Conservation (phyloP, 1,140 invertebrate genomes). For the Coboldia fuscipes region DNA sequence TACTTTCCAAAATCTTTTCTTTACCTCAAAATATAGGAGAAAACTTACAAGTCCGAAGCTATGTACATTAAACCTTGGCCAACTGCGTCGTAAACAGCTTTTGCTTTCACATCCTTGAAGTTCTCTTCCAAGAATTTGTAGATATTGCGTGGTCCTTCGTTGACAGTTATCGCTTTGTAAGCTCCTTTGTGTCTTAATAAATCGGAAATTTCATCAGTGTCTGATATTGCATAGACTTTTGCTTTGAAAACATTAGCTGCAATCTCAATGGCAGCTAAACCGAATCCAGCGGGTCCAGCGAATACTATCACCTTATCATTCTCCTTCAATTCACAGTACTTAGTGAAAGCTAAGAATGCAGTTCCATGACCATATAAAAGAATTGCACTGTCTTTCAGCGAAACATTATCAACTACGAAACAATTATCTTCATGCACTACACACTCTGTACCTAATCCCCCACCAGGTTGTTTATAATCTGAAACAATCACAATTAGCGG, state of each 20-base stretch:
- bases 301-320: slow-evolving; percentile 25
- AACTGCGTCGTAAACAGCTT: slow-evolving; percentile 30
- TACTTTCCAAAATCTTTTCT: neutral
- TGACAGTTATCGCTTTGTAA: slow-evolving; percentile 23
- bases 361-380: slow-evolving; percentile 25
- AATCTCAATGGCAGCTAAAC: slow-evolving; percentile 30
- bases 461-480: neutral
- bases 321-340: slow-evolving; percentile 21
- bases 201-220: slow-evolving; percentile 23
- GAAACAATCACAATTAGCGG: neutral
- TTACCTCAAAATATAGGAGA: slow-evolving; percentile 1
- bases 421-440: neutral
- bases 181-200: slow-evolving; percentile 27
- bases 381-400: slow-evolving; percentile 22
- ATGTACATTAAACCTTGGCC: slow-evolving; percentile 26
- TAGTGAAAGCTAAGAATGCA: slow-evolving; percentile 25
- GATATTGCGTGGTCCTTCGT: slow-evolving; percentile 15
- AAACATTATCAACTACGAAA: neutral
- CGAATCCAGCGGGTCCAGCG: slow-evolving; percentile 27
- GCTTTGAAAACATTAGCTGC: slow-evolving; percentile 28
- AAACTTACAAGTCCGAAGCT: slow-evolving; percentile 21
- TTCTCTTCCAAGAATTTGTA: slow-evolving; percentile 22
- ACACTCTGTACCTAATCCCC: neutral
- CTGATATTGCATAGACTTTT: slow-evolving; percentile 29
- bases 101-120: slow-evolving; percentile 24